Conservation (phyloP, 2,797 vertebrate species). For the Acridotheres tristis region DNA sequence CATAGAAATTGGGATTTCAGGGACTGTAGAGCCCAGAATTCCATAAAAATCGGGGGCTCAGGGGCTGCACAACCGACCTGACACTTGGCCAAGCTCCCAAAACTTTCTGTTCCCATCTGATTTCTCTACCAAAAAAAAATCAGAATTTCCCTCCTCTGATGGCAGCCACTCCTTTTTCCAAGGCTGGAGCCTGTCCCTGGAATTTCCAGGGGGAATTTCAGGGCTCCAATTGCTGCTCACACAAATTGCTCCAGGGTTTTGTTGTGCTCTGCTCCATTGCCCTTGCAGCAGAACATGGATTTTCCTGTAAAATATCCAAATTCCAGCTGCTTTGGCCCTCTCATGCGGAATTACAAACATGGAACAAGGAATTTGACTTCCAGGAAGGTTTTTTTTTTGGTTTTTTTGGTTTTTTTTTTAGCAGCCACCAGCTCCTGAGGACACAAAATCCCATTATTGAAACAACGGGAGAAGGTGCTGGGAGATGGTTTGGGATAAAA, state of each 20-base stretch:
- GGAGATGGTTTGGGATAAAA: not conserved
- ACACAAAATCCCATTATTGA: accelerated
- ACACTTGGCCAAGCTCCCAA: not conserved
- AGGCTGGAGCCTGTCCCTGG: not conserved
- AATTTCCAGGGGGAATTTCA: not conserved
- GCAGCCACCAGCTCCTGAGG: not conserved
- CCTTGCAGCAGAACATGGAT: not conserved
- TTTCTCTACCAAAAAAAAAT: not conserved
- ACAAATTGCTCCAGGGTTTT: not conserved
- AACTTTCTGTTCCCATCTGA: not conserved
- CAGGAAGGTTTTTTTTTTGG: not conserved
- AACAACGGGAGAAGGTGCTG: not conserved
- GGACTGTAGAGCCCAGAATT: not conserved
- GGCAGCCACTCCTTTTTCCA: not conserved
- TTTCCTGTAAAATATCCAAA: not conserved
- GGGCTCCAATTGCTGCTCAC: not conserved
- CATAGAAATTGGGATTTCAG: too few species aligned
- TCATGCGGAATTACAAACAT: accelerated
- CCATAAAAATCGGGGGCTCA: not conserved
- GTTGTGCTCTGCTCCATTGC: not conserved
- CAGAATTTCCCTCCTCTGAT: not conserved
- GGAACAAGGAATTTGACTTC: not conserved
- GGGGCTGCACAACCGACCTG: too few species aligned
- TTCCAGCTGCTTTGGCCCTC: not conserved
- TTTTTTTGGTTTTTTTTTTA: not conserved